Base-by-base conservation (phyloP, 1,140 invertebrate species). In the Oedothorax gibbosus region DNA sequence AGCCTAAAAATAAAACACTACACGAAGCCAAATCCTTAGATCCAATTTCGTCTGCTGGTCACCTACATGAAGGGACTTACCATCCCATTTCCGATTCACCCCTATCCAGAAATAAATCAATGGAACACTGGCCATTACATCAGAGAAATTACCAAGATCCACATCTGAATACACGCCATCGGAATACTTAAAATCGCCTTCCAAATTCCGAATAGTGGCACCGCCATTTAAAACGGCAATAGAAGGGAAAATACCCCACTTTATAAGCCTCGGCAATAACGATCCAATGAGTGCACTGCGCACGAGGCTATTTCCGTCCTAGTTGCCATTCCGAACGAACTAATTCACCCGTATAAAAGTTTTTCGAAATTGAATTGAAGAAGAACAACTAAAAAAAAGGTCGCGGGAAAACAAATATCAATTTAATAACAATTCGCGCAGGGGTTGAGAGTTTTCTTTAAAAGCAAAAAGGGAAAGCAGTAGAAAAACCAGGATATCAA, bases 261-360 rank as follows among this genome's bases (percentile, higher is more conserved):
- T 68, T 79, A 54, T 54, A 66, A 75, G 50, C 9, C 53, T 57
- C 5, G 14, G 15, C 78, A 54, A 69, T 80, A 80, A 80, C 66
- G 65, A 71, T 54, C 50, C 53, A 60, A 71, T 65, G 35, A 79
- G 65, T 64, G 69, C 54, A 66, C 51, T 50, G 62, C 12, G 53
- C 49, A n/a, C 9, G 54, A 56, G n/a, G 66, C 20, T 49, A 60
- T 79, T 79, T 79, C 76, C 76, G 65, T 49, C 21, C 21, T 53
- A 60, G 78, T 69, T 80, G 78, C 78, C 66, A 80, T 71, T 80
- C 56, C 66, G 15, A 5, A 14, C 15, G 14, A 50, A 80, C 78
- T 80, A 80, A 80, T 80, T 80, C 78, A 69, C 66, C 53, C 65
- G 53, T 60, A 80, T 71, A 80, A 80, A 69, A 80, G 78, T 60